A percentile compares a stretch with the other conserved stretches of the same genome.
Evolutionary conservation across 2,888 invertebrate genomes (phyloP).

Genomic region (Nasonovia ribisnigri): DNA sequence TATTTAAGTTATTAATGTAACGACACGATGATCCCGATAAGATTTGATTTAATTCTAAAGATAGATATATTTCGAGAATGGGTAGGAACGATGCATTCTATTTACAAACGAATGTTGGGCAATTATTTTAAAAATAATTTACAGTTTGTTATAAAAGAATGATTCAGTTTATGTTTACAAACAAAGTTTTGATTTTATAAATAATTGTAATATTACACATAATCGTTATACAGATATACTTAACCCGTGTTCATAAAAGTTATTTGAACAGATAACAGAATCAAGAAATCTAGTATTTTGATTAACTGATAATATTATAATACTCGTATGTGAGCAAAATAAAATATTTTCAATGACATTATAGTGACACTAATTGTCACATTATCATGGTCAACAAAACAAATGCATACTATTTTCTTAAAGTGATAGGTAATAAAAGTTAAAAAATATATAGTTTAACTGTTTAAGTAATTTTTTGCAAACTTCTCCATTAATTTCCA

Average conservation of each 20-base stretch:
- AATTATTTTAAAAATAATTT: neutral
- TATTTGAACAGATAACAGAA: neutral
- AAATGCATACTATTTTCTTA: neutral
- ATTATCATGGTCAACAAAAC: neutral
- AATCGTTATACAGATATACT: neutral
- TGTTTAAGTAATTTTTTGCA: too few species aligned
- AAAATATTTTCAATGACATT: neutral
- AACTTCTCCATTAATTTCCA: neutral
- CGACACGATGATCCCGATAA: conserved; percentile 4
- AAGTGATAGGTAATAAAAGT: neutral
- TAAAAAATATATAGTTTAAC: neutral
- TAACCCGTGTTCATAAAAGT: neutral
- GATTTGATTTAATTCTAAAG: neutral
- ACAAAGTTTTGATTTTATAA: neutral
- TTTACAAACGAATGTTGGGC: neutral
- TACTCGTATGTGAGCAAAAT: neutral
- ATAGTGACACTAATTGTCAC: too few species aligned
- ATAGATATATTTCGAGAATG: neutral
- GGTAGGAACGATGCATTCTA: too few species aligned
- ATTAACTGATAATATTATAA: neutral
- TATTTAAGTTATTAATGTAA: conserved; percentile 16
- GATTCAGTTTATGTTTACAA: neutral
- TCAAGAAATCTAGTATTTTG: neutral
- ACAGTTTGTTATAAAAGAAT: neutral
- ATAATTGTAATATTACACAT: neutral